These are phyloP conservation scores for Passer montanus DNA, from an alignment of 2,113 vertebrate species.

Conservation along the genomic window DNA sequence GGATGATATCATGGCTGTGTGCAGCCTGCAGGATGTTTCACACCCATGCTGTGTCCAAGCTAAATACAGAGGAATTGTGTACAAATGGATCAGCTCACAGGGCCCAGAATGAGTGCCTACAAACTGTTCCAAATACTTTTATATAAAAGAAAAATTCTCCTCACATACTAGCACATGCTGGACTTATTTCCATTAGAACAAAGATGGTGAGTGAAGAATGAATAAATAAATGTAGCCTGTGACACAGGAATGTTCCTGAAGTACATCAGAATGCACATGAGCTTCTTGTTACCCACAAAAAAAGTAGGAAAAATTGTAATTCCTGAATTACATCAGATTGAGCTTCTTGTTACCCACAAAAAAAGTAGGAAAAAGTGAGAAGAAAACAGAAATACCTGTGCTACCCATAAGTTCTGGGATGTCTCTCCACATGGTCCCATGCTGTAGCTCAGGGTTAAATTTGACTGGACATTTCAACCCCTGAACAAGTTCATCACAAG, in stretches of 20 bases:
- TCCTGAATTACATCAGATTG: background rate
- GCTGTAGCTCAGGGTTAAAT: background rate
- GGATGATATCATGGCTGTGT: background rate
- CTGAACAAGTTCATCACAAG: background rate
- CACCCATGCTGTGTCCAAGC: background rate
- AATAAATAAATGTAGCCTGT: background rate
- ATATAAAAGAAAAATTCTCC: background rate
- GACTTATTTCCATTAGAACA: background rate
- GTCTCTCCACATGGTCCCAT: rapidly evolving
- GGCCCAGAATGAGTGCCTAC: background rate
- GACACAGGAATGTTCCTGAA: background rate
- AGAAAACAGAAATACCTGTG: background rate
- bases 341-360: no score
- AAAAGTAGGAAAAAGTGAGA: background rate
- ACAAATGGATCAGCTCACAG: background rate
- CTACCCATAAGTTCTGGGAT: background rate
- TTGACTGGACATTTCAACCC: background rate
- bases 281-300: background rate
- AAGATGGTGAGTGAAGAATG: background rate
- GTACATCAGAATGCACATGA: background rate
- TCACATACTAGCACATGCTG: background rate
- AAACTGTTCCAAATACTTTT: background rate
- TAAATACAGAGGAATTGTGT: background rate
- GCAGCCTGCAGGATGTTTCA: background rate
- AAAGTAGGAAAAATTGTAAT: background rate